Base-by-base conservation (phyloP, 2,797 vertebrate genomes). In the Gobio occitaniae region DNA sequence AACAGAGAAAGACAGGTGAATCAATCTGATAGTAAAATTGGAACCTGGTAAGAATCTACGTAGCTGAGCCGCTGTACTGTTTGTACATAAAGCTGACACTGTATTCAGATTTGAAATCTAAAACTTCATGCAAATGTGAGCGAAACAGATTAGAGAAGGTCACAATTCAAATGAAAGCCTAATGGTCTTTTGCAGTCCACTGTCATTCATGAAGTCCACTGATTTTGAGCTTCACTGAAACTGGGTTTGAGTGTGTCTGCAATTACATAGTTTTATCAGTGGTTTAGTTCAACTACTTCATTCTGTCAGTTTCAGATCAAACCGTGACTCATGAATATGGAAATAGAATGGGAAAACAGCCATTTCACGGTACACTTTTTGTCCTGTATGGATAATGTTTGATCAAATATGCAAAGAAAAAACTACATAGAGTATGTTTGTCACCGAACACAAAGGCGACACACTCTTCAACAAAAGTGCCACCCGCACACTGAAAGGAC, bases 121-220 rank as follows among this genome's bases (percentile, higher is more conserved):
- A 89, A 72, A 85, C 79, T 63, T 81, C 82, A 91, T 91, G 89
- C 89, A 91, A 90, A 88, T 88, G 82, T 19, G 41, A 79, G 50
- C 47, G 36, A 48, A 32, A 52, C 77, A 82, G 88, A 91, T 89
- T 87, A 89, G 85, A 84, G 87, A 89, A 89, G 79, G 87, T 90
- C 88, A 90, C 11, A 29, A 88, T 90, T 88, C 78, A 90, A 90
- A 90, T 89, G 29, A 63, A 83, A 87, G 66, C 54, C 8, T 47
- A n/a, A 68, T 52, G 70, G 36, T 11, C 65, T 38, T 82, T 36
- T 76, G 65, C 48, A 61, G 79, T 50, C 12, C 38, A 25, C 68
- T 16, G 69, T 52, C 71, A 83, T 66, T 76, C 47, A 25, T 77
- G 72, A 81, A 56, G 71, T 25, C 48, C 15, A 38, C 1, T 25